phyloP scores from a whole-genome alignment of 1,140 invertebrate genomes.

The Drosophila persimilis region DNA sequence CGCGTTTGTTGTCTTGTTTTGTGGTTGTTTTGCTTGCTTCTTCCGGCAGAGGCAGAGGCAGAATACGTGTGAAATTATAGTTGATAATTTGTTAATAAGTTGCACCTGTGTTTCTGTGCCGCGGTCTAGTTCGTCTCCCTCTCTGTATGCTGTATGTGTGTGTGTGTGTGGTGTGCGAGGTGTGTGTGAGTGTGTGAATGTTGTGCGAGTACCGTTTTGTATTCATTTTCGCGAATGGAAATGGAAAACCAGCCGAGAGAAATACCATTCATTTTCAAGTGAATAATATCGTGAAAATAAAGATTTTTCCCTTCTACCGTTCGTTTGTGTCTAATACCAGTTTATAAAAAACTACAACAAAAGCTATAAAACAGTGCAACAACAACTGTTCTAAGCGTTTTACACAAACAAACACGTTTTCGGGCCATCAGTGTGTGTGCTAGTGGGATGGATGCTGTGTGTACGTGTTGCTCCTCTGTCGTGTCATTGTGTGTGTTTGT shows the following conservation, averaged over 20 bases:
- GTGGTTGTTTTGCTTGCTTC: no score
- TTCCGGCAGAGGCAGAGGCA: no score
- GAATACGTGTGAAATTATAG: conserved; percentile 3
- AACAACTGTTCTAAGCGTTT: conserved; percentile 66
- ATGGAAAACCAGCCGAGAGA: conserved; percentile 10
- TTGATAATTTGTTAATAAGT: conserved; percentile 37
- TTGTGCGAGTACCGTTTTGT: conserved; percentile 15
- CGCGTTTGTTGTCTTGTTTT: no score
- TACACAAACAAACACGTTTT: conserved; percentile 46
- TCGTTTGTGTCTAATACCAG: conserved; percentile 52
- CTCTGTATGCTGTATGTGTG: conserved; percentile 1
- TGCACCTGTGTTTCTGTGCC: conserved; percentile 54
- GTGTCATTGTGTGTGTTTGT: conserved; percentile 40
- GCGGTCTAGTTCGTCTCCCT: conserved; percentile 28
- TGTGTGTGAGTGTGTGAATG: conserved; percentile 18
- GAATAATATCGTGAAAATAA: conserved; percentile 40
- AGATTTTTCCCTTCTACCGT: conserved; percentile 25
- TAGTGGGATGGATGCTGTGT: conserved; percentile 35
- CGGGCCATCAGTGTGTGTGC: conserved; percentile 36
- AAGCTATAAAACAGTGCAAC: conserved; percentile 24
- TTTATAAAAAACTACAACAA: conserved; percentile 44
- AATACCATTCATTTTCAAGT: conserved; percentile 39
- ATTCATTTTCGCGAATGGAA: conserved; percentile 21
- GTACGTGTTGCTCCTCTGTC: conserved; percentile 39
- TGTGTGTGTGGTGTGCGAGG: conserved; percentile 10